phyloP scores from a whole-genome alignment of 1,140 invertebrate genomes.

The Pararge aegeria region DNA sequence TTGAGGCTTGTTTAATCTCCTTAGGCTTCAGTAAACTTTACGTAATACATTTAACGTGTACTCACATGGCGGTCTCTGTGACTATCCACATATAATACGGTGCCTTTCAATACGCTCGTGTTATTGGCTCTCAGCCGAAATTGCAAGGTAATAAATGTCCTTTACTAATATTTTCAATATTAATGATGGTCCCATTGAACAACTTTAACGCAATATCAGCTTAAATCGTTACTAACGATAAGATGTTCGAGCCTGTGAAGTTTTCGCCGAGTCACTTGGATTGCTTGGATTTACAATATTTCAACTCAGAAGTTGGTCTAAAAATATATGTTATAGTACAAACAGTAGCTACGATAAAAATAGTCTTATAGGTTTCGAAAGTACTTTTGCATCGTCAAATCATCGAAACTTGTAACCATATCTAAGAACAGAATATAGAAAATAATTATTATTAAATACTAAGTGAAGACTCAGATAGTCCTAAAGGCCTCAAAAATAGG shows the following conservation, averaged over 20 bases:
- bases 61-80: background rate
- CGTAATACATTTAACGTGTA: too few relatives aligned
- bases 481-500: too few relatives aligned
- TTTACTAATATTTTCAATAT: background rate
- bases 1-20: too few relatives aligned
- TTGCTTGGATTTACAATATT: background rate
- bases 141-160: background rate
- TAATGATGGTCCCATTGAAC: background rate
- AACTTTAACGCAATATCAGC: background rate
- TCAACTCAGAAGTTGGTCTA: background rate
- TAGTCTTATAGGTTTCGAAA: too few relatives aligned
- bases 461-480: too few relatives aligned
- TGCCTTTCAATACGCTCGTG: background rate
- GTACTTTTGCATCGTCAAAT: too few relatives aligned
- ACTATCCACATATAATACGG: background rate
- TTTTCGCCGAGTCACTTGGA: background rate
- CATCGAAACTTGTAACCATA: too few relatives aligned
- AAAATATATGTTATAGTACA: too few relatives aligned
- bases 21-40: too few relatives aligned
- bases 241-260: background rate
- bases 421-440: too few relatives aligned
- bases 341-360: too few relatives aligned
- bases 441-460: too few relatives aligned
- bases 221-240: background rate
- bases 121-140: background rate